A percentile compares a stretch with the other conserved stretches of the same genome.
These are phyloP conservation scores for Melanchra persicariae DNA, from an alignment of 2,888 invertebrate genomes.

Conservation along the genomic window DNA sequence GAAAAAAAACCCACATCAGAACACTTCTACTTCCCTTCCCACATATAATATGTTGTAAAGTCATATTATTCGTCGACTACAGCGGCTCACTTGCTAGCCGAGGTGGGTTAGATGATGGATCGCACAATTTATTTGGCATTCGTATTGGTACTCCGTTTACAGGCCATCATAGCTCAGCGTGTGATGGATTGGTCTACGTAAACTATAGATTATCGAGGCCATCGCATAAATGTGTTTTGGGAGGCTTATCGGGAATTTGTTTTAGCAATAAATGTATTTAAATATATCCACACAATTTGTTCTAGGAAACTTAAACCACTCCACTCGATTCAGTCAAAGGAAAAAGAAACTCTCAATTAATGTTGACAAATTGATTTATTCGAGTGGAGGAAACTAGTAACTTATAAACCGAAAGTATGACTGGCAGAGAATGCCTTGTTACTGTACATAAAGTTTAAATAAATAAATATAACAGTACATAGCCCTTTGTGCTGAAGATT, in stretches of 20 bases:
- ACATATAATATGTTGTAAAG: slow-evolving; percentile 13
- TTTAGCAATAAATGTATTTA: neutral
- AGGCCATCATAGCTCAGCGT: slow-evolving; percentile 69
- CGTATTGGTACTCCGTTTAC: slow-evolving; percentile 71
- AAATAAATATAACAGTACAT: neutral
- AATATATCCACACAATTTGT: no score
- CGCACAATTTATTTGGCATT: slow-evolving; percentile 67
- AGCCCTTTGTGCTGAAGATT: neutral
- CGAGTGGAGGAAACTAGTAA: neutral
- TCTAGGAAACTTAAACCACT: neutral
- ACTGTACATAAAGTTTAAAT: no score
- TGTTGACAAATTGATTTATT: neutral
- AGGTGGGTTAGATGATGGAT: slow-evolving; percentile 62
- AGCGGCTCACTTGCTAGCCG: slow-evolving; percentile 53
- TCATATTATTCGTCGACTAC: slow-evolving; percentile 31
- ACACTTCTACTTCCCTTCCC: no score
- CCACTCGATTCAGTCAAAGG: neutral
- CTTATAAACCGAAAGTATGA: no score
- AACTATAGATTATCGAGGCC: slow-evolving; percentile 38
- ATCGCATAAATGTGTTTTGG: slow-evolving; percentile 17
- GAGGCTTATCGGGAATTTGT: neutral
- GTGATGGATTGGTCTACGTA: slow-evolving; percentile 75
- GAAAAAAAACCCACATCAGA: neutral
- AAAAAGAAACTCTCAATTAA: neutral
- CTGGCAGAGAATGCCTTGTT: no score